Evolutionary conservation across 1,140 invertebrate species (phyloP).

Genomic region (Anastrepha obliqua): DNA sequence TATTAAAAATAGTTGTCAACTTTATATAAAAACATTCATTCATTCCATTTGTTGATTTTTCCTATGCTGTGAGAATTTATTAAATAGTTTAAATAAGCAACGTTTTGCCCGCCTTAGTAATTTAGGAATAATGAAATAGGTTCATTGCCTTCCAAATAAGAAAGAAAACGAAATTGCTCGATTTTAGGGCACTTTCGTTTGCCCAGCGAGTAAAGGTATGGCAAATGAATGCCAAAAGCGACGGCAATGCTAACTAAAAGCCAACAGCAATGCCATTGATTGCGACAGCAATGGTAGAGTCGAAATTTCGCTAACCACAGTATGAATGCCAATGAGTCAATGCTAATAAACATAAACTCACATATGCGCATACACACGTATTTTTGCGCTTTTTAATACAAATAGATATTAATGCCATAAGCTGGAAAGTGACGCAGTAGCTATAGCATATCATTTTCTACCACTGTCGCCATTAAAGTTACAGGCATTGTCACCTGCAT

Average conservation of each 20-base stretch:
- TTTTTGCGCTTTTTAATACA: not conserved
- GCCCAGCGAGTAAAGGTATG: not conserved
- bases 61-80: too few relatives aligned
- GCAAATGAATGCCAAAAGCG: conserved; percentile 2
- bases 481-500: conserved; percentile 6
- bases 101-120: too few relatives aligned
- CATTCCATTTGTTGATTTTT: too few relatives aligned
- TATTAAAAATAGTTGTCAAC: too few relatives aligned
- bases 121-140: not conserved
- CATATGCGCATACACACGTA: not conserved
- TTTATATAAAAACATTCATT: too few relatives aligned
- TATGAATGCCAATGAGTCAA: conserved; percentile 31
- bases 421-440: conserved; percentile 20
- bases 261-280: not conserved
- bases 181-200: conserved; percentile 55
- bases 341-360: not conserved
- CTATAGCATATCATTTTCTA: not conserved
- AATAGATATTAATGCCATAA: not conserved
- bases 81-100: too few relatives aligned
- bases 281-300: too few relatives aligned
- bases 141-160: not conserved
- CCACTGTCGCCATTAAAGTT: not conserved
- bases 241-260: conserved; percentile 12
- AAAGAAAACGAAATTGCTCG: conserved; percentile 6
- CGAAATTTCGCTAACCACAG: conserved; percentile 14